These are phyloP conservation scores for Hypsibius dujardini DNA, from an alignment of 1,140 invertebrate species.

Conservation along the genomic window DNA sequence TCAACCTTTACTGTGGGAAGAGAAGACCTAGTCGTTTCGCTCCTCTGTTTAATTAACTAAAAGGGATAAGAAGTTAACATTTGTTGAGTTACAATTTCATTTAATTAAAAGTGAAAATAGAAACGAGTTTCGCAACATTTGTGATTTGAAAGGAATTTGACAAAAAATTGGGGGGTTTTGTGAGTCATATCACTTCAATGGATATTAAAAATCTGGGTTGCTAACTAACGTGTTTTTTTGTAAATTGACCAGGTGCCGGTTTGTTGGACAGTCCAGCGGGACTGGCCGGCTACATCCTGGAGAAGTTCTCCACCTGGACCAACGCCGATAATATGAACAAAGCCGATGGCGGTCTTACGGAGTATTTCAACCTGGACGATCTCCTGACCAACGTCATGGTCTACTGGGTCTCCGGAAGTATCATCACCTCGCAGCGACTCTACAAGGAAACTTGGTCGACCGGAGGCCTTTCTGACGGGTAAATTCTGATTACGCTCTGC, in stretches of 20 bases:
- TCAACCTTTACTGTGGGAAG: no score
- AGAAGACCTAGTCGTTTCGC: no score
- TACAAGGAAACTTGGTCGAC: slow-evolving; percentile 48
- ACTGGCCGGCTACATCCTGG: slow-evolving; percentile 59
- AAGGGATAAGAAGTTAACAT: no score
- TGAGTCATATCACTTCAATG: slow-evolving; percentile 11
- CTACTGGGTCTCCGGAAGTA: slow-evolving; percentile 59
- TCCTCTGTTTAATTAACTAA: no score
- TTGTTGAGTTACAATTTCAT: no score
- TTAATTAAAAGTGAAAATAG: no score
- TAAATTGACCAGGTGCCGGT: slow-evolving; percentile 21
- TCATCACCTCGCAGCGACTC: slow-evolving; percentile 53
- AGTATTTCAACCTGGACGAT: slow-evolving; percentile 47
- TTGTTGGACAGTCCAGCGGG: slow-evolving; percentile 43
- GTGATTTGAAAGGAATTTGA: no score
- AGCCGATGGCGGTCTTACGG: slow-evolving; percentile 51
- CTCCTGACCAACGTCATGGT: slow-evolving; percentile 72
- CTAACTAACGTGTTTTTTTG: neutral
- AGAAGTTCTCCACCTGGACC: slow-evolving; percentile 64
- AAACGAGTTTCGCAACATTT: no score
- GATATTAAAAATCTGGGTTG: slow-evolving; percentile 21
- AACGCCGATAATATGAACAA: slow-evolving; percentile 34
- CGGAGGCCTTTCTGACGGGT: no score
- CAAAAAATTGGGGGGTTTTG: no score
- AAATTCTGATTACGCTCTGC: no score